phyloP scores from a whole-genome alignment of 1,140 invertebrate genomes.

The Thaumetopoea pityocampa region DNA sequence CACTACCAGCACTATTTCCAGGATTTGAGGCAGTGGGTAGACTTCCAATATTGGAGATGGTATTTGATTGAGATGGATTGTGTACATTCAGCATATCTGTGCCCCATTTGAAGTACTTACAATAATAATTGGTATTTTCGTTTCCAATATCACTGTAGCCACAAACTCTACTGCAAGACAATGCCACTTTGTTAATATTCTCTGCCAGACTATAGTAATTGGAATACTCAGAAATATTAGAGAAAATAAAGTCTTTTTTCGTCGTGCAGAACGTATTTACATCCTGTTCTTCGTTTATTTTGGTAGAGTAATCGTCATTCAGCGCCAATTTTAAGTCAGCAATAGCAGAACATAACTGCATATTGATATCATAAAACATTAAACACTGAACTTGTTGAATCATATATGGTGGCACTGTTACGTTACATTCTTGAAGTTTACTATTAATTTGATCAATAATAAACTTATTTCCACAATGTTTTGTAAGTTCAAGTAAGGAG shows the following conservation, averaged over 20 bases:
- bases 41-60: conserved; percentile 3
- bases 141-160: conserved; percentile 28
- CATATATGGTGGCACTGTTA: conserved; percentile 15
- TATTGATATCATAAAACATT: conserved; percentile 59
- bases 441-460: conserved; percentile 32
- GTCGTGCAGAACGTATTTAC: conserved; percentile 31
- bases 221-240: conserved; percentile 24
- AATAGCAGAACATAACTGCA: conserved; percentile 39
- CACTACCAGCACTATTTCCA: no score
- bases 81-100: conserved; percentile 30
- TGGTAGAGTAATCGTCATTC: conserved; percentile 27
- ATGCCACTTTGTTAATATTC: conserved; percentile 28
- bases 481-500: conserved; percentile 32
- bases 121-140: conserved; percentile 51
- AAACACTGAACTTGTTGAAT: conserved; percentile 42
- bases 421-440: conserved; percentile 35
- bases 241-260: conserved; percentile 41
- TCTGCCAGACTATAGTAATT: conserved; percentile 22
- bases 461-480: conserved; percentile 42
- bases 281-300: conserved; percentile 33
- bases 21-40: conserved; percentile 3
- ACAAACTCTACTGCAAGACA: conserved; percentile 41
- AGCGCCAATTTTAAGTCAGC: conserved; percentile 26
- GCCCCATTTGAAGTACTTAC: conserved; percentile 62
- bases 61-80: conserved; percentile 2